A percentile compares a stretch with the other conserved stretches of the same genome.
Conservation (phyloP, 2,888 invertebrate genomes). For the Standfussiana lucernea region DNA sequence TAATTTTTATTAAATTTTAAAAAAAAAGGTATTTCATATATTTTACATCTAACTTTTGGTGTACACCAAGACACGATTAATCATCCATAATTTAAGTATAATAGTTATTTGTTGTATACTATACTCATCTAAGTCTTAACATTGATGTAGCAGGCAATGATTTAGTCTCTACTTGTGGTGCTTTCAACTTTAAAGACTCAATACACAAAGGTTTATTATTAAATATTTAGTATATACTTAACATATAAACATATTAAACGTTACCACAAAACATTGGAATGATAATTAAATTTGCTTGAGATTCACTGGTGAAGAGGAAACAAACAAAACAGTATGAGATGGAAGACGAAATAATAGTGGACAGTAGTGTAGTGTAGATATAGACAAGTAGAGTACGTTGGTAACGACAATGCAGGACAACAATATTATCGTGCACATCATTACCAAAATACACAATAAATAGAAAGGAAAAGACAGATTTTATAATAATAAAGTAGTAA, state of each 20-base stretch:
- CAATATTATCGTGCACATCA: conserved; percentile 42
- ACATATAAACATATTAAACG: conserved; percentile 68
- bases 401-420: conserved; percentile 44
- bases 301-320: conserved; percentile 73
- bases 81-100: conserved; percentile 71
- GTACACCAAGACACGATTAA: conserved; percentile 84
- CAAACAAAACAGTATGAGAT: conserved; percentile 68
- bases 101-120: conserved; percentile 73
- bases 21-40: conserved; percentile 76
- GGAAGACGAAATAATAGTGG: conserved; percentile 76
- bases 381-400: conserved; percentile 57
- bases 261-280: conserved; percentile 78
- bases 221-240: conserved; percentile 75
- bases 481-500: conserved; percentile 54
- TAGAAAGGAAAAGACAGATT: conserved; percentile 54
- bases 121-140: conserved; percentile 79
- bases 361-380: conserved; percentile 70
- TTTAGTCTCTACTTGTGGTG: conserved; percentile 87
- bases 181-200: conserved; percentile 77
- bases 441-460: conserved; percentile 60
- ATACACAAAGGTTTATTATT: conserved; percentile 70
- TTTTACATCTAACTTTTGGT: conserved; percentile 80
- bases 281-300: conserved; percentile 90
- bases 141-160: conserved; percentile 85
- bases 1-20: conserved; percentile 74